Conservation (phyloP, 2,888 invertebrate species). For the Orchesellides sinensis region DNA sequence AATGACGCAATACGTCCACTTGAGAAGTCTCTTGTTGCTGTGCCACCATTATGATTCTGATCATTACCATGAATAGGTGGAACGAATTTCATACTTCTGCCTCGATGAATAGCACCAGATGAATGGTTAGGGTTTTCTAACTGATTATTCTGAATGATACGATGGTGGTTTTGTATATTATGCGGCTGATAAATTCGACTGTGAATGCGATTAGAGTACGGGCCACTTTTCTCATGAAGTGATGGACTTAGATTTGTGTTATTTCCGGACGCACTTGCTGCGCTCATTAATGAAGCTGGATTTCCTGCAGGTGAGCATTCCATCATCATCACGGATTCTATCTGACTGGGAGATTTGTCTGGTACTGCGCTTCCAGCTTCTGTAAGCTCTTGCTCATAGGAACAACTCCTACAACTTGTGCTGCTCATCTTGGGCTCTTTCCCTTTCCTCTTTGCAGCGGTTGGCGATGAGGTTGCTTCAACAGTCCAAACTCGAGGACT, state of each 20-base stretch:
- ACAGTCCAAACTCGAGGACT: slow-evolving; percentile 73
- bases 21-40: slow-evolving; percentile 67
- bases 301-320: slow-evolving; percentile 67
- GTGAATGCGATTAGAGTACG: slow-evolving; percentile 26
- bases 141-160: slow-evolving; percentile 43
- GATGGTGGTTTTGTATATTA: slow-evolving; percentile 31
- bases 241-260: slow-evolving; percentile 30
- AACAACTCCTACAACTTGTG: slow-evolving; percentile 41
- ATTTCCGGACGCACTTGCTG: slow-evolving; percentile 53
- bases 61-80: slow-evolving; percentile 59
- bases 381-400: slow-evolving; percentile 50
- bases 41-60: slow-evolving; percentile 69
- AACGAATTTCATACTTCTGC: slow-evolving; percentile 67
- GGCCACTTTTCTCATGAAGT: slow-evolving; percentile 20
- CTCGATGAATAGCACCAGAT: slow-evolving; percentile 35
- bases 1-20: slow-evolving; percentile 76
- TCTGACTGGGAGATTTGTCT: slow-evolving; percentile 50
- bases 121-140: slow-evolving; percentile 35
- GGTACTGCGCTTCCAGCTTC: slow-evolving; percentile 8
- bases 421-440: slow-evolving; percentile 24
- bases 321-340: slow-evolving; percentile 62
- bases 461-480: slow-evolving; percentile 60
- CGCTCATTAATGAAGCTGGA: slow-evolving; percentile 67
- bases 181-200: slow-evolving; percentile 59
- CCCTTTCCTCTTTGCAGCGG: slow-evolving; percentile 26